Base-by-base conservation (phyloP, 2,797 vertebrate genomes). In the Sebastes matsubarae region DNA sequence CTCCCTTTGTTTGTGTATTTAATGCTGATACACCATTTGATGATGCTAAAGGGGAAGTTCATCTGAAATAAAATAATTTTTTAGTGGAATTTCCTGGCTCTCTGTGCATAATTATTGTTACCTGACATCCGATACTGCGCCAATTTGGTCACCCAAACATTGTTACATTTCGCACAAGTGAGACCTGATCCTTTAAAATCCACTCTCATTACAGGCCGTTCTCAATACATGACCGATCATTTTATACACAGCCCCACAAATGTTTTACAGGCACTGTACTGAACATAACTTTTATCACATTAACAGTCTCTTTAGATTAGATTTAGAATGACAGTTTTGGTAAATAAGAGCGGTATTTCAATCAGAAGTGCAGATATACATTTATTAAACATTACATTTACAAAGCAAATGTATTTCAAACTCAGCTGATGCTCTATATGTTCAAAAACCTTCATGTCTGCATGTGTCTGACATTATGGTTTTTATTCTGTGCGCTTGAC, bases 301-400 rank as follows among this genome's bases (percentile, higher is more conserved):
- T 34, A 20, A 52, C 9, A 2, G 20, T 24, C 16, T 25, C 16
- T 34, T 68, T 24, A 50, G 16, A 63, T 8, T 9, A 50, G 46
- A 50, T 50, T 18, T 20, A 50, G 46, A 55, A 38, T 14, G 2
- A 71, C 27, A 59, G 22, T 50, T 3, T 1, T 50, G 4, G 14
- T 60, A 50, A 65, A 78, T 52, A 24, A 18, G 0, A 16, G 5
- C 3, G 6, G 1, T 46, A 38, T 20, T 75, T 54, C 22, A 73
- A 13, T 3, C 25, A 80, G 27, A 72, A 13, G 2, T 38, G 24
- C 4, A 4, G 4, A 38, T 57, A 59, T 46, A 75, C 38, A 65
- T 83, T 83, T 72, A 85, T 82, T 80, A 25, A 78, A 76, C 8
- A 71, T 50, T 9, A 61, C 9, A 65, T 79, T 82, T 57, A 82